Base-by-base conservation (phyloP, 2,888 invertebrate species). In the Drosophila merina region DNA sequence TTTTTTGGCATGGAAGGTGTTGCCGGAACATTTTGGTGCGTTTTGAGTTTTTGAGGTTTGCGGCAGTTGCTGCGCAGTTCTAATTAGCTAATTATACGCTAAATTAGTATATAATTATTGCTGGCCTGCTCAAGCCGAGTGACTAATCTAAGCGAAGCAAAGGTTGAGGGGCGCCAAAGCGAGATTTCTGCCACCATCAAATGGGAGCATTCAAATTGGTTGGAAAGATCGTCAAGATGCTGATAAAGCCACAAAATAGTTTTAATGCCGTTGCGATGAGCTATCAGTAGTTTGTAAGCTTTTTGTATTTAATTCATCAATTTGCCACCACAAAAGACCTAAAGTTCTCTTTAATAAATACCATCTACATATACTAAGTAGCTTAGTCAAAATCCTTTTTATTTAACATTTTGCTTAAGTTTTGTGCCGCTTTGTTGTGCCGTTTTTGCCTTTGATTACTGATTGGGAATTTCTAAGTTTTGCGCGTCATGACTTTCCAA, bases 81-180 rank as follows among this genome's bases (percentile, higher is more conserved):
- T 85, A 86, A 87, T 88, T 88, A 81, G 85, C 84, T 88, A 89
- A 88, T 88, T 89, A 88, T 84, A 89, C 85, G 86, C 85, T 77
- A 60, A 88, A 75, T 89, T 88, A 84, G 76, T 88, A 69, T 89
- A 78, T 84, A 88, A 88, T 88, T 88, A 89, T 88, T 82, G 64
- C 57, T 73, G 82, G 74, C 58, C 63, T 71, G 80, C 80, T 60
- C 77, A 74, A 51, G 44, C 44, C 57, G 69, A 76, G 60, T 67
- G 68, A 70, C 77, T 63, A 83, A 75, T 79, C 56, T 83, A 57
- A 49, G 44, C 70, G 30, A 51, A 51, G 33, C 63, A 72, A 47
- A 45, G 28, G 40, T 57, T 57, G 28, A 45, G 30, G 20, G 45
- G 47, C 59, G 62, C 62, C 62, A 30, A 10, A 20, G 30, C 28